Base-by-base conservation (phyloP, 1,140 invertebrate species). In the Macrostomum lignano region DNA sequence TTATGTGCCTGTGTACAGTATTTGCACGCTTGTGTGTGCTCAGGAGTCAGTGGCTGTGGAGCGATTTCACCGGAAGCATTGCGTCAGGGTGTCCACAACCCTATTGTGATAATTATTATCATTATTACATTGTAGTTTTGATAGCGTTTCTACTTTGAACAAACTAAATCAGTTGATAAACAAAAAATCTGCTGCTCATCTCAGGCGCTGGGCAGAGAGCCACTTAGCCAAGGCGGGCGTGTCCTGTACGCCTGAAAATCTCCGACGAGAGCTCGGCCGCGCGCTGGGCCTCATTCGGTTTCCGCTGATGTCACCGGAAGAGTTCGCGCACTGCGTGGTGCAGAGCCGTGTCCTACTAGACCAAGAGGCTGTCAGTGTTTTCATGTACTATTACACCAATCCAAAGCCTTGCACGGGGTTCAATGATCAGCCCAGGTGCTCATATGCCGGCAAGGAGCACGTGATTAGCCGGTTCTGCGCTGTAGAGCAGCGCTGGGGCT, bases 251-350 rank as follows among this genome's bases (percentile, higher is more conserved):
- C 61, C 68, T 1, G 67, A 68, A 37, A 74, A 76, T 52, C 67
- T 72, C 44, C 52, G 73, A 38, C 49, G 57, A 31, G 67, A 74
- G 1, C 51, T 78, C 0, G 69, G 68, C 0, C 44, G 62, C 31
- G 68, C 71, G 10, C 60, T 79, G 25, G 62, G 65, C 22, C 59
- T 75, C 1, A 70, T 82, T 38, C 58, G 77, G 17, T 82, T 77
- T 52, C 74, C 76, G 3, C 52, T 78, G 3, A 81, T 82, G 74
- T 71, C 68, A 1, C 68, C 75, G 2, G 71, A 77, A 47, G 75
- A 81, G 51, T 81, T 81, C 58, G 74, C 75, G 1, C 64, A 67
- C 44, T 70, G 70, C 4, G 68, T 73, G 7, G 75, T 73, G 13
- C 54, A 60, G 38, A 46, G 47, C 42, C 69, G 70, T 10, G 53